phyloP scores from a whole-genome alignment of 1,140 invertebrate species.

The Tetramorium parvispinum region DNA sequence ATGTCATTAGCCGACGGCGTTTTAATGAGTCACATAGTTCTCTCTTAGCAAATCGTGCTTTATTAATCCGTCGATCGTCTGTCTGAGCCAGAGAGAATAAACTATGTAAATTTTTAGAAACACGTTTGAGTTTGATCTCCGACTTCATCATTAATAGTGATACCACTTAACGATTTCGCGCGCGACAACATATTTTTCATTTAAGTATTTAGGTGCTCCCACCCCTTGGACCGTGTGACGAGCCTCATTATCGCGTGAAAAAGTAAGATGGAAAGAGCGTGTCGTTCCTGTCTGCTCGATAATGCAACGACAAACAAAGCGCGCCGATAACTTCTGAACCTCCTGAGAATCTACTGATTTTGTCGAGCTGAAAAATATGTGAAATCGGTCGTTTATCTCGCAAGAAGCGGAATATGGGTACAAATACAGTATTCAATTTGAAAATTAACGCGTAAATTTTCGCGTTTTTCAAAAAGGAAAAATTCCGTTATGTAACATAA shows the following conservation, averaged over 20 bases:
- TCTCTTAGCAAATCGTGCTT: neutral
- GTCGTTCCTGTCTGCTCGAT: constrained; percentile 53
- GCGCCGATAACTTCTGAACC: constrained; percentile 72
- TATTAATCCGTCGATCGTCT: constrained; percentile 15
- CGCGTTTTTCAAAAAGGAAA: neutral
- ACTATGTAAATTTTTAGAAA: constrained; percentile 23
- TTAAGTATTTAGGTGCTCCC: neutral
- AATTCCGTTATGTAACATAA: neutral
- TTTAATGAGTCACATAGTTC: constrained; percentile 23
- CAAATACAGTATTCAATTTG: neutral
- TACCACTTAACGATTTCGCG: constrained; percentile 8
- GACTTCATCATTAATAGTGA: constrained; percentile 19
- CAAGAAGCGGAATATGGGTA: neutral
- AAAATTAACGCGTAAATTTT: constrained; percentile 2
- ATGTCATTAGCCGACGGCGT: neutral
- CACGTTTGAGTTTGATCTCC: neutral
- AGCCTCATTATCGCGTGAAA: constrained; percentile 46
- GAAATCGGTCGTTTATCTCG: constrained; percentile 24
- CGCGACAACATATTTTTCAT: constrained; percentile 28
- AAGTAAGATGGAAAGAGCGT: constrained; percentile 41
- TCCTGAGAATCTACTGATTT: neutral
- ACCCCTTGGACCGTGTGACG: neutral
- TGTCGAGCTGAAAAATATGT: constrained; percentile 41
- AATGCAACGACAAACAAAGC: constrained; percentile 70
- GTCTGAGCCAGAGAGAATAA: neutral